A percentile compares a stretch with the other conserved stretches of the same genome.
Conservation (phyloP, 92 coral and sea anemone species). For the Paramuricea clavata region DNA sequence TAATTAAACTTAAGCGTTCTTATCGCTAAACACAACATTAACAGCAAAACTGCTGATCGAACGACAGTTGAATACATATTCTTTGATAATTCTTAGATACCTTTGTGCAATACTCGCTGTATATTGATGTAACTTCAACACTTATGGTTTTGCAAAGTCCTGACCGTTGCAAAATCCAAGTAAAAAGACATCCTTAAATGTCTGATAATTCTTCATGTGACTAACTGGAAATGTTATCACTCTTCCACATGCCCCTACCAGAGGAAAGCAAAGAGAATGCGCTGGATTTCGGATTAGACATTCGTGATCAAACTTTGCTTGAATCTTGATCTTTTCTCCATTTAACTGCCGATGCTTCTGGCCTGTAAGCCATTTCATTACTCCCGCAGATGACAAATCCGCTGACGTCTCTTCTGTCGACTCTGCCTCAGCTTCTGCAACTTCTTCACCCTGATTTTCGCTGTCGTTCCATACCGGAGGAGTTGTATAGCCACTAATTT, state of each 20-base stretch:
- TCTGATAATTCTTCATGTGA: not conserved
- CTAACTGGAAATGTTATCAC: not conserved
- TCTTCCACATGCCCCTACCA: not conserved
- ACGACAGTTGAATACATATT: no score
- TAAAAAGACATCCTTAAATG: no score
- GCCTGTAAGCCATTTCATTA: conserved; percentile 41
- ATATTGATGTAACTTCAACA: no score
- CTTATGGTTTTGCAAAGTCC: no score
- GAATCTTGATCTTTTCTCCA: not conserved
- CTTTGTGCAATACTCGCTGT: no score
- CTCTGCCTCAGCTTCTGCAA: not conserved
- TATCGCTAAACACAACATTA: no score
- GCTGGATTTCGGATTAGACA: not conserved
- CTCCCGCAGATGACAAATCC: conserved; percentile 28
- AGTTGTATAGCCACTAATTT: conserved; percentile 8
- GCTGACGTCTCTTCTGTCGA: not conserved
- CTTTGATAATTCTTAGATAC: no score
- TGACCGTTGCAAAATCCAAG: no score
- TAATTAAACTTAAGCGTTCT: no score
- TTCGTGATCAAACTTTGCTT: not conserved
- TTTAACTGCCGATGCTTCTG: conserved; percentile 23
- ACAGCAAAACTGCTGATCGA: no score
- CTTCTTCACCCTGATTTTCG: not conserved
- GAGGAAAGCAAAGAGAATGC: not conserved
- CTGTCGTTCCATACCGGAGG: conserved; percentile 37